These are phyloP conservation scores for Struthidea cinerea DNA, from an alignment of 2,113 vertebrate species.

Conservation along the genomic window DNA sequence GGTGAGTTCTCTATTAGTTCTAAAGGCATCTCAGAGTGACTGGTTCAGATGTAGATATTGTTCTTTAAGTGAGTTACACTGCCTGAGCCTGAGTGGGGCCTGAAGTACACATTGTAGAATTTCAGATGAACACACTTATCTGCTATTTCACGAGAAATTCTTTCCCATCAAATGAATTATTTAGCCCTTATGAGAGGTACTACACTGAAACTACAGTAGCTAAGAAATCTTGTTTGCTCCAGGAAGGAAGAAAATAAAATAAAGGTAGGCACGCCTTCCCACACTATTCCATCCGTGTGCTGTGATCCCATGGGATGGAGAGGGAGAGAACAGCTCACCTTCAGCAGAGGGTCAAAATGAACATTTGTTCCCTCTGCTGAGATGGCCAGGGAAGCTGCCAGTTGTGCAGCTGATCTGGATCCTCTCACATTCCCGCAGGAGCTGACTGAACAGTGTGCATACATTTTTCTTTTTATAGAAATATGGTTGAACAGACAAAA, in stretches of 20 bases:
- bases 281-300: neutral
- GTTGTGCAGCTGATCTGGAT: constrained; percentile 16
- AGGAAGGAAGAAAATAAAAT: neutral
- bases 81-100: neutral
- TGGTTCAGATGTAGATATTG: neutral
- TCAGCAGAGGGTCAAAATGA: neutral
- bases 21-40: neutral
- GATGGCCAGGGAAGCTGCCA: neutral
- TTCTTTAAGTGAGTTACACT: neutral
- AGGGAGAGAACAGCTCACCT: neutral
- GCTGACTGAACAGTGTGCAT: neutral
- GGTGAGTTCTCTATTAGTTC: neutral
- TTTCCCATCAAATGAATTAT: constrained; percentile 7
- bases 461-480: constrained; percentile 20
- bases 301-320: neutral
- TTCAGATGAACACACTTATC: neutral
- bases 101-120: neutral
- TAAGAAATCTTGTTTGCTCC: neutral
- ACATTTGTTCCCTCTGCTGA: constrained; percentile 15
- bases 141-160: constrained; percentile 3
- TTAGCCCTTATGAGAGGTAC: neutral
- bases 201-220: neutral
- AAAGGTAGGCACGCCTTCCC: neutral
- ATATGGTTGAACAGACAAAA: neutral
- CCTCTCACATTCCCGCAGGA: constrained; percentile 7